phyloP scores from a whole-genome alignment of 2,888 invertebrate genomes.

The Sphinx pinastri region DNA sequence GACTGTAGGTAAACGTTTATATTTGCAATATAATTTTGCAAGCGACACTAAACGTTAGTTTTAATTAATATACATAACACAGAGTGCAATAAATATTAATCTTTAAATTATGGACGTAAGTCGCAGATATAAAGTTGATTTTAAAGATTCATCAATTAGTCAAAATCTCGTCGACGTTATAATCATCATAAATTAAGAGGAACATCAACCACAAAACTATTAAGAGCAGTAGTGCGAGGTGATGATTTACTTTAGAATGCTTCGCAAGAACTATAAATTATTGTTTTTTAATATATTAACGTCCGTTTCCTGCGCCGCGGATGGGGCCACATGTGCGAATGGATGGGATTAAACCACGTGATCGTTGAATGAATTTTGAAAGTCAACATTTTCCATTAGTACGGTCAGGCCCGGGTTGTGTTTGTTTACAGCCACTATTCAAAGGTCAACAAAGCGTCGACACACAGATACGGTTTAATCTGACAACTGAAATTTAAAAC shows the following conservation, averaged over 20 bases:
- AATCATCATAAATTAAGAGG: constrained; percentile 46
- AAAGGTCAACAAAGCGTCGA: constrained; percentile 42
- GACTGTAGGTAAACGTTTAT: background rate
- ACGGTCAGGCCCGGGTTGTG: constrained; percentile 38
- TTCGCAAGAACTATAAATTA: constrained; percentile 57
- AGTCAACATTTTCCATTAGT: constrained; percentile 38
- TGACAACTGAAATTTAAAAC: constrained; percentile 44
- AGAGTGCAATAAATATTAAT: constrained; percentile 15
- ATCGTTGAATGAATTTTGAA: constrained; percentile 46
- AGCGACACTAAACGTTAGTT: background rate
- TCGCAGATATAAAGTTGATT: constrained; percentile 26
- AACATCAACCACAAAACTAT: constrained; percentile 50
- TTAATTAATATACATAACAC: background rate
- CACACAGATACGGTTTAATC: constrained; percentile 46
- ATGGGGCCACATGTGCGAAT: constrained; percentile 50
- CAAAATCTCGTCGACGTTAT: constrained; percentile 34
- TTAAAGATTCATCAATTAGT: constrained; percentile 28
- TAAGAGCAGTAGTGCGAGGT: constrained; percentile 44
- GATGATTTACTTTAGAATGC: constrained; percentile 52
- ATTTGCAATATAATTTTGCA: background rate
- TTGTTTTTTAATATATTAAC: constrained; percentile 49
- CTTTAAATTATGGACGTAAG: constrained; percentile 23
- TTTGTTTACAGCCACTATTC: constrained; percentile 47
- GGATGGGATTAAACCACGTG: constrained; percentile 39
- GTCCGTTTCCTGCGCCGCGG: constrained; percentile 45